Evolutionary conservation across 1,140 invertebrate genomes (phyloP), one percentile per base, ranked within the genome.

Genomic region (Oreohelix idahoensis): DNA sequence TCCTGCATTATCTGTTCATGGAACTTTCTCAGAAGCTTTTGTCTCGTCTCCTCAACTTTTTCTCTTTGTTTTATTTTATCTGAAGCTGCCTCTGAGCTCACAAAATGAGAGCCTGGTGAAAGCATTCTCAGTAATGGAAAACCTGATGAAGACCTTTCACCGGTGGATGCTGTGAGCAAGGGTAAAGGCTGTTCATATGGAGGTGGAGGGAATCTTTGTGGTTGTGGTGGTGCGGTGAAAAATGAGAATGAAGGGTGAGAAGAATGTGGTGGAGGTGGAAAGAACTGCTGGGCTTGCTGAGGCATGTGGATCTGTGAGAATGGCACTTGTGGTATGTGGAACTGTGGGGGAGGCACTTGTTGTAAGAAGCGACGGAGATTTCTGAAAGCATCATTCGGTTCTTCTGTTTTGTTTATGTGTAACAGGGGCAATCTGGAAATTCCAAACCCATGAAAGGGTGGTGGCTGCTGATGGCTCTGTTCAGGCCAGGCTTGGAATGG

Each of bases 391-490:
- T 85, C 45, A 39, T 78, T 45, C 15, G 45, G 71, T 35, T 71
- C 78, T 74, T 80, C 42, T 32, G 42, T 76, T 80, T 77, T 76
- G 36, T 88, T 85, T 1, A 89, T 74, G 29, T 85, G 84, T n/a
- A 89, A 63, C 38, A 89, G 80, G 29, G 89, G 89, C 49, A 89
- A 84, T 42, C 84, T 70, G 20, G 77, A 32, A 29, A 35, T 32
- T 76, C 84, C 63, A 10, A 78, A 36, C 5, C 53, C 53, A 29
- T 75, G 38, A 23, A 51, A 49, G 70, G 49, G 66, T 49, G 26
- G n/a, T 20, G 32, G 45, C 26, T 49, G 70, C 13, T 42, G 36
- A 15, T 42, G 2, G 1, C n/a, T 39, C 71, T 42, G 15, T 0
- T 73, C 71, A 26, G 69, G 23, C 81, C 81, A 83, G 26, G 81